Percentiles rank a stretch among this genome's conserved stretches.
Evolutionary conservation across 1,140 invertebrate genomes (phyloP).

Genomic region (Orius laevigatus): DNA sequence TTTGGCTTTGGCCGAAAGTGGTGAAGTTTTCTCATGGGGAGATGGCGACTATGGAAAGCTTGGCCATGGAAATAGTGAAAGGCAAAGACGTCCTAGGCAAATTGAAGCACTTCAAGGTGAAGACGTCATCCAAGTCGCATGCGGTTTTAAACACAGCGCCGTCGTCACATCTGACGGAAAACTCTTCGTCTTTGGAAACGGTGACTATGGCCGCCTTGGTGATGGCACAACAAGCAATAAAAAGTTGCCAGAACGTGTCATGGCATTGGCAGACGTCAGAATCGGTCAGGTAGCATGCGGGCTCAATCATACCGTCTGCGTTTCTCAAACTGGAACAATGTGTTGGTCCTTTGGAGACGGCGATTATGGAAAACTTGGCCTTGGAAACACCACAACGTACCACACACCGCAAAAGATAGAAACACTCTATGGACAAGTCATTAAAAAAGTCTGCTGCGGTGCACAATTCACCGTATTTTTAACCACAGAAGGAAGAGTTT

Average conservation of each 20-base stretch:
- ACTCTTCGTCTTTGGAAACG: slow-evolving; percentile 49
- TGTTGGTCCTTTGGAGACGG: slow-evolving; percentile 53
- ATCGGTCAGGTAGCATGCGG: slow-evolving; percentile 41
- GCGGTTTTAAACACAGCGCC: slow-evolving; percentile 52
- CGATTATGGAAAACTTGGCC: slow-evolving; percentile 46
- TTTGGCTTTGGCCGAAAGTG: slow-evolving; percentile 39
- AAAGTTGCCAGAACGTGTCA: slow-evolving; percentile 41
- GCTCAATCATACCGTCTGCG: slow-evolving; percentile 45
- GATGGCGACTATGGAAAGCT: slow-evolving; percentile 46
- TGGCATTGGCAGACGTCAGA: slow-evolving; percentile 24
- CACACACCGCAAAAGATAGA: slow-evolving; percentile 38
- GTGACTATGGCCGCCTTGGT: slow-evolving; percentile 47
- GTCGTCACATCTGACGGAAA: slow-evolving; percentile 46
- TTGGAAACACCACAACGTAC: slow-evolving; percentile 38
- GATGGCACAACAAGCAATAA: slow-evolving; percentile 41
- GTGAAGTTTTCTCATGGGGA: slow-evolving; percentile 43
- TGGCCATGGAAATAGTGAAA: slow-evolving; percentile 48
- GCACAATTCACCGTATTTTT: slow-evolving; percentile 47
- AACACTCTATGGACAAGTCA: slow-evolving; percentile 33
- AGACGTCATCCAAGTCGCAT: slow-evolving; percentile 43
- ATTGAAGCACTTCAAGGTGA: slow-evolving; percentile 47
- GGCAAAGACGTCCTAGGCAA: slow-evolving; percentile 43
- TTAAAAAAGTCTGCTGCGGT: slow-evolving; percentile 45
- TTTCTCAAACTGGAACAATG: slow-evolving; percentile 36
- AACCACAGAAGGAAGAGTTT: slow-evolving; percentile 39